Evolutionary conservation across 2,797 vertebrate species (phyloP).

Genomic region (Gymnopithys bicolor): DNA sequence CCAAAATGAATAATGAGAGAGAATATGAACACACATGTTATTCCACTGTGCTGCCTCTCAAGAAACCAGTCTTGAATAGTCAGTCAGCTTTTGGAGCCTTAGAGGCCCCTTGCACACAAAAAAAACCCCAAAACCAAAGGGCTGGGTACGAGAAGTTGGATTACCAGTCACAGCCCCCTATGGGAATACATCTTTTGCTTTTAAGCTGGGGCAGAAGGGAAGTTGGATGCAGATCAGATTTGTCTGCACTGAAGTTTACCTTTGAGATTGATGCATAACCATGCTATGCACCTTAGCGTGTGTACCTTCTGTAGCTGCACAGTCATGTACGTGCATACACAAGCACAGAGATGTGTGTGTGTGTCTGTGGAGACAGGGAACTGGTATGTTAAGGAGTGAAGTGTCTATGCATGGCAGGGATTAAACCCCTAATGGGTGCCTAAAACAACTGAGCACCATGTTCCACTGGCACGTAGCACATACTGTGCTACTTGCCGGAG

Average conservation of each 20-base stretch:
- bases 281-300: accelerated
- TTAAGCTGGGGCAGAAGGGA: background rate
- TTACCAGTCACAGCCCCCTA: background rate
- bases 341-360: background rate
- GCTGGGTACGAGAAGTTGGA: background rate
- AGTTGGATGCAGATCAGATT: background rate
- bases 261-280: background rate
- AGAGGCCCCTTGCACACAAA: background rate
- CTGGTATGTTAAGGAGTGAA: background rate
- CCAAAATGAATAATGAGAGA: background rate
- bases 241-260: background rate
- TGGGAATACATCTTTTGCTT: background rate
- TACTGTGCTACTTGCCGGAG: background rate
- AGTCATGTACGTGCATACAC: accelerated
- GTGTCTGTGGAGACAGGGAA: background rate
- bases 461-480: background rate
- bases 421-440: background rate
- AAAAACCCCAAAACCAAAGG: background rate
- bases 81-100: background rate
- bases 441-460: background rate
- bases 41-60: background rate
- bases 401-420: background rate
- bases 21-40: background rate
- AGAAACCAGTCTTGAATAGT: background rate
- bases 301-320: background rate